Base-by-base conservation (phyloP, 1,140 invertebrate species). In the Meloidogyne exigua region DNA sequence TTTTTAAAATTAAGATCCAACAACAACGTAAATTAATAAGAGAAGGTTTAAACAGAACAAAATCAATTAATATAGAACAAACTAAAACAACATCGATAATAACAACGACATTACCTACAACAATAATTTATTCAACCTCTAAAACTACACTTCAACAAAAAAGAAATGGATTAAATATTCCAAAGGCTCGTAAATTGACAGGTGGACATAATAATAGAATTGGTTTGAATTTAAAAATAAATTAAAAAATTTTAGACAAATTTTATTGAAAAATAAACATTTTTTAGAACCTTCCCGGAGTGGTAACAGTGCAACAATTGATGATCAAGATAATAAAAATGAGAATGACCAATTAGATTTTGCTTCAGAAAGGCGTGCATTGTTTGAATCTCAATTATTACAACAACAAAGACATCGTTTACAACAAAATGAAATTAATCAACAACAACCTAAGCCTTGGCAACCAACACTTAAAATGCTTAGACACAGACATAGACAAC, bases 361-460 rank as follows among this genome's bases (percentile, higher is more conserved):
- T 2, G 13, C 9, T 18, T 32, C n/a, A 26, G 36, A 28, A 57
- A 18, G 39, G 23, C 69, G 39, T 44, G 69, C 21, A 32, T n/a
- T 67, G n/a, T n/a, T 32, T 18, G 66, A 32, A 67, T n/a, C 66
- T 32, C 66, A 67, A 42, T 42, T 32, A 64, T 64, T 32, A 11
- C 4, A 64, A 36, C 71, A 64, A 25, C 32, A 62, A 62, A 64
- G 28, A 21, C 71, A 73, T 39, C 49, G 21, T 7, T 23, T 42
- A 25, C 18, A 25, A 62, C 36, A 26, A 25, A 26, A 26, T 28
- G 25, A 28, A n/a, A 28, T 12, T 23, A 62, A 73, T 28, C n/a
- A 73, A 26, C 9, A 72, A 63, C 70, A 72, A 23, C 71, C 71
- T n/a, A 62, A 64, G 5, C 57, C 71, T 21, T 73, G 65, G 57